Evolutionary conservation across 2,888 invertebrate genomes (phyloP), one percentile per base, ranked within the genome.

Genomic region (Pheosia tremula): DNA sequence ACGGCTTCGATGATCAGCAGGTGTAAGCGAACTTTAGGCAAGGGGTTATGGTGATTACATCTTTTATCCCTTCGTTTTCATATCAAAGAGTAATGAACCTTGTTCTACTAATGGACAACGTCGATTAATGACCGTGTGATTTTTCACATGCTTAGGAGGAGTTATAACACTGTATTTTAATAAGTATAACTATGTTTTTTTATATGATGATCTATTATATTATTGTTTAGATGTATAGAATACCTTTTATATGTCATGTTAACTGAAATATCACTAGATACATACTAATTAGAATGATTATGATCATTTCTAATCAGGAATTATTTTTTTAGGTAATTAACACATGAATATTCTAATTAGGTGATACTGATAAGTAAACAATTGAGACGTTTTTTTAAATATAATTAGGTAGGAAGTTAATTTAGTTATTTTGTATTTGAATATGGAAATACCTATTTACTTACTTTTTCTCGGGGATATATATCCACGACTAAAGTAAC

Each of bases 61-160:
- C 90, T 90, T 93, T 93, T 91, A 92, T 93, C 91, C 93, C 90
- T 89, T 91, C 90, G 91, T 92, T 92, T 91, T 90, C 90, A 92
- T 92, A 91, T 91, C 88, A 92, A 93, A 91, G 92, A 93, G 90
- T 93, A 93, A 92, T 92, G 92, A 93, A 93, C 92, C 91, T 92
- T 91, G 89, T 90, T 91, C 84, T 85, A 84, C 86, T 90, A 88
- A 86, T 89, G 86, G 86, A 86, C 83, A 79, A 80, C 86, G 86
- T 84, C 86, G 86, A 89, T 90, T 88, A 87, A 87, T 82, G 82
- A 89, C 88, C 87, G 89, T 91, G 91, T 89, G 89, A 91, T 89
- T 78, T 85, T 88, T 86, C 81, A 67, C 61, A 58, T 45, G 24
- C 41, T 58, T 58, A 61, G 59, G 60, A 53, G 13, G 3, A 13